These are phyloP conservation scores for Alectoris magna DNA, from an alignment of 2,797 vertebrate species.

Conservation along the genomic window DNA sequence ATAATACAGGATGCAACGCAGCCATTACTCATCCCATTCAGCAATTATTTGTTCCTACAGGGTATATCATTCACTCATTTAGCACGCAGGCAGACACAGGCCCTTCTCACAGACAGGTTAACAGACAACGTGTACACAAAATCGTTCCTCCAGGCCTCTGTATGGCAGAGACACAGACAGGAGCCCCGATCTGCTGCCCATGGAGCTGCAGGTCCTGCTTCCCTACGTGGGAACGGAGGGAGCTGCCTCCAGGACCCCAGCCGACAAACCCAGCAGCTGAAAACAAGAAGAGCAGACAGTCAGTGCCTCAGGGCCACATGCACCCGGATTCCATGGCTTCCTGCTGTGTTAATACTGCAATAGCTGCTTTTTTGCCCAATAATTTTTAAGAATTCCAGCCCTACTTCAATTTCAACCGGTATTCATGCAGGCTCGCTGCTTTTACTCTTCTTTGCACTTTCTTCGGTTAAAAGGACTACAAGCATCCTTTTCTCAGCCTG, in stretches of 20 bases:
- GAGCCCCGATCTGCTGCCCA: not conserved
- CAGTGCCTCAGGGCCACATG: not conserved
- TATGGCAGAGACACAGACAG: not conserved
- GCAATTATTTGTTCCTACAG: not conserved
- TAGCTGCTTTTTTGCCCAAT: rapidly evolving
- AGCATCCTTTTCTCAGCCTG: not conserved
- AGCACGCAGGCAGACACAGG: not conserved
- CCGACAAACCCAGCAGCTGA: not conserved
- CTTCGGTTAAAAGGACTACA: not conserved
- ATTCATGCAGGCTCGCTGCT: not conserved
- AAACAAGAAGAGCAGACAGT: not conserved
- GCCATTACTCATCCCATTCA: not conserved
- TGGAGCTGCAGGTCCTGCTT: too few relatives aligned
- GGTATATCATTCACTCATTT: not conserved
- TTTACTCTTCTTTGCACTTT: not conserved
- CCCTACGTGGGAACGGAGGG: rapidly evolving
- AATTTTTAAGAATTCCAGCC: not conserved
- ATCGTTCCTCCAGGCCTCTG: not conserved
- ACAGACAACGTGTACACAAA: not conserved
- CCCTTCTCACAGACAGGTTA: not conserved
- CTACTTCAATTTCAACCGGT: not conserved
- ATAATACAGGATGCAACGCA: not conserved
- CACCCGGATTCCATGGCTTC: not conserved
- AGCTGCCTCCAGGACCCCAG: not conserved
- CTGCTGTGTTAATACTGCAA: not conserved